phyloP scores from a whole-genome alignment of 2,888 invertebrate genomes.

The Drosophila aldrichi region DNA sequence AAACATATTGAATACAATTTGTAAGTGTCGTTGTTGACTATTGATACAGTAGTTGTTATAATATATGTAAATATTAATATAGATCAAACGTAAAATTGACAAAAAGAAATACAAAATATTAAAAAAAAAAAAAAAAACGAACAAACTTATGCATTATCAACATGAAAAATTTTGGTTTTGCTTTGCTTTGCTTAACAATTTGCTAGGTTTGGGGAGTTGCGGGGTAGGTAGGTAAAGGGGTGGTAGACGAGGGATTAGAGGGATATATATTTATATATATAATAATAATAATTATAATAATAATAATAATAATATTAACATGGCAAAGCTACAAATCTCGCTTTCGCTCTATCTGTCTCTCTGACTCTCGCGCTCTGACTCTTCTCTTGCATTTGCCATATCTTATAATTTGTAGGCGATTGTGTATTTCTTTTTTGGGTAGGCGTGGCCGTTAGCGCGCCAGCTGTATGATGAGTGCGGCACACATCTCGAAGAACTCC shows the following conservation, averaged over 20 bases:
- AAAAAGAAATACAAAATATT: constrained; percentile 2
- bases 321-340: constrained; percentile 4
- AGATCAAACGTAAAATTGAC: constrained; percentile 8
- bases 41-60: constrained; percentile 22
- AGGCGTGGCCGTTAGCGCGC: constrained; percentile 89
- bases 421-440: constrained; percentile 14
- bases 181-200: constrained; percentile 9
- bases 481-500: constrained; percentile 99
- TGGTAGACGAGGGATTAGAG: background rate
- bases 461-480: constrained; percentile 98
- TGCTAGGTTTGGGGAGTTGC: background rate
- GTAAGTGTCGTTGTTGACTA: constrained; percentile 2
- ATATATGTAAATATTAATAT: background rate
- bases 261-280: constrained; percentile 12
- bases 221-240: too few species aligned
- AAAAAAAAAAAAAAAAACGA: constrained; percentile 4
- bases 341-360: background rate
- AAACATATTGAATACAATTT: constrained; percentile 22
- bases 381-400: constrained; percentile 2
- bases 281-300: constrained; percentile 4
- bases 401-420: constrained; percentile 1
- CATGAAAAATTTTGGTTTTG: constrained; percentile 1
- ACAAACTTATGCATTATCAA: constrained; percentile 13
- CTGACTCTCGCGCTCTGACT: background rate
- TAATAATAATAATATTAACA: constrained; percentile 12